Evolutionary conservation across 2,888 invertebrate genomes (phyloP), one percentile per base, ranked within the genome.

Genomic region (Sisyra nigra): DNA sequence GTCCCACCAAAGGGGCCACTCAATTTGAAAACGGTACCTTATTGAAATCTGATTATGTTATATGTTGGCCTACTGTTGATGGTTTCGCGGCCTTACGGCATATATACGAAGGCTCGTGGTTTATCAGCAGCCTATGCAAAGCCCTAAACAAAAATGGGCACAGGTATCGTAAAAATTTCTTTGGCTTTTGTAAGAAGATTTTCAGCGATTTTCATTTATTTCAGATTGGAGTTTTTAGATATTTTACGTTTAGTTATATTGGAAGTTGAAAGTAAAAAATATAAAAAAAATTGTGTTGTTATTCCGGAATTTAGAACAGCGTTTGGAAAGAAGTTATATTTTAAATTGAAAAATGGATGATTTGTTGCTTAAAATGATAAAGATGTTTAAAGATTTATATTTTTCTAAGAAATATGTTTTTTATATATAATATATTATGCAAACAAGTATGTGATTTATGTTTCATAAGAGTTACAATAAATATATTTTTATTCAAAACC

Each of bases 71-170:
- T 1, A 59, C 61, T 1, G 54, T 60, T 14, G 56, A 57, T 2
- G 60, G 60, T 6, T 61, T 49, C 49, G 56, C 57, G 15, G 58
- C 61, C 2, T 53, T 62, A 18, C 49, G 62, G 34, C 50, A 59
- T 48, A 53, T 47, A 42, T 51, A 48, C 32, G 48, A 46, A 1
- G 62, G 62, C 1, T 53, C 59, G 1, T 62, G 62, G 62, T 59
- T 60, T 43, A 60, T 62, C 3, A 59, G 61, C 46, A 51, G 55
- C 1, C 43, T 62, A 8, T 61, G 61, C 45, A 46, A 57, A 11
- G 48, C 49, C 41, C 51, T 62, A 44, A 47, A 49, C 4, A 43
- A 50, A 14, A 42, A 49, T 37, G 51, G 50, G 15, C 18, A 51
- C 35, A 47, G 45, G 57, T 58, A 51, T 51, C 50, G 31, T 44